Conservation (phyloP, 2,113 vertebrate species). For the Pteropus alecto region DNA sequence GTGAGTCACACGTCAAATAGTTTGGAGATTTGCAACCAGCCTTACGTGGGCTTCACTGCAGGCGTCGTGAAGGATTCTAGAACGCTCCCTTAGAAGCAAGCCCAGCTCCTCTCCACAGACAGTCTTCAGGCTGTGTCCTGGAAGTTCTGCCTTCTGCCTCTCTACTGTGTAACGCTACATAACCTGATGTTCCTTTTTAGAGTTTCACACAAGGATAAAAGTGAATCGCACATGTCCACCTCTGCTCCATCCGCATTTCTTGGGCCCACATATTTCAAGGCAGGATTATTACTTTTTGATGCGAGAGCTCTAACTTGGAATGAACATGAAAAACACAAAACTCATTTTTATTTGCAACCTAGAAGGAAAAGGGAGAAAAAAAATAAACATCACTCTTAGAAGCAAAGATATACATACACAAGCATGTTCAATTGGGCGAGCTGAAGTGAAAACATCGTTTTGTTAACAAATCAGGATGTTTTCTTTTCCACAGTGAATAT, state of each 20-base stretch:
- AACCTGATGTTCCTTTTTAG: not conserved
- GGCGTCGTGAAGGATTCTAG: not conserved
- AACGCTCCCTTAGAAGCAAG: not conserved
- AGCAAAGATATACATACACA: not conserved
- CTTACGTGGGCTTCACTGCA: fast-evolving
- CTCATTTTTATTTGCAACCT: not conserved
- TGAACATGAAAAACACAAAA: not conserved
- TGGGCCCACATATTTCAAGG: not conserved
- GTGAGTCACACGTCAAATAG: too few relatives aligned
- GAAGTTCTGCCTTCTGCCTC: fast-evolving
- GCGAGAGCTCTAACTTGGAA: not conserved
- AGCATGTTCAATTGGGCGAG: fast-evolving
- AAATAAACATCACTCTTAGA: not conserved
- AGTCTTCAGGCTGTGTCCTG: not conserved
- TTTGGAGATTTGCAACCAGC: not conserved
- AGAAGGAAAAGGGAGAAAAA: too few relatives aligned
- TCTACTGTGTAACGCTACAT: not conserved
- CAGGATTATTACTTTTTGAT: not conserved
- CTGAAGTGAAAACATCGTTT: not conserved
- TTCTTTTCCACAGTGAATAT: not conserved
- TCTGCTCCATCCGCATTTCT: not conserved
- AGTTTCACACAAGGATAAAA: not conserved
- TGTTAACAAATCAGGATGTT: not conserved
- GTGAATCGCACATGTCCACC: fast-evolving
- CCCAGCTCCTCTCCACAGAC: too few relatives aligned